phyloP scores from a whole-genome alignment of 2,113 vertebrate genomes.

The Clupea harengus region DNA sequence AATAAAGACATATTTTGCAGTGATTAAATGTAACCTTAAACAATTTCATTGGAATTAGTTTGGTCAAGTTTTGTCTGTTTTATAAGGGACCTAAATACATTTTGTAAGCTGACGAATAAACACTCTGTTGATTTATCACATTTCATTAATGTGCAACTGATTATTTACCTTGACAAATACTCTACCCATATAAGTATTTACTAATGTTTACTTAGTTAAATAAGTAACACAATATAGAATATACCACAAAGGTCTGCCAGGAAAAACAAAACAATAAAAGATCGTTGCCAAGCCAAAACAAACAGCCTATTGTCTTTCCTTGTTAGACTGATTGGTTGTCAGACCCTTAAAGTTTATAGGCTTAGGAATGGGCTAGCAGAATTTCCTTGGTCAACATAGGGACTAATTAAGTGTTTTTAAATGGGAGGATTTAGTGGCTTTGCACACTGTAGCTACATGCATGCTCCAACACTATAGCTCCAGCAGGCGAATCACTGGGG shows the following conservation, averaged over 20 bases:
- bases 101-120: no score
- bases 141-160: no score
- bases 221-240: neutral
- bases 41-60: no score
- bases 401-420: conserved; percentile 46
- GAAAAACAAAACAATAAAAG: neutral
- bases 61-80: no score
- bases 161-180: neutral
- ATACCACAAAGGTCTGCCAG: neutral
- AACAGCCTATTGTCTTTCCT: conserved; percentile 26
- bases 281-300: neutral
- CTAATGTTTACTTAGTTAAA: neutral
- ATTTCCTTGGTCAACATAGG: conserved; percentile 35
- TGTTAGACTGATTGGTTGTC: conserved; percentile 16
- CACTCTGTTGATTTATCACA: no score
- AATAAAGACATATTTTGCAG: no score
- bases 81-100: no score
- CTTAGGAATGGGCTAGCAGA: conserved; percentile 19
- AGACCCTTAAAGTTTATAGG: conserved; percentile 9
- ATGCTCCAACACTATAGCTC: conserved; percentile 26
- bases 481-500: conserved; percentile 28
- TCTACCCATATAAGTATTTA: neutral
- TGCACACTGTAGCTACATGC: conserved; percentile 36
- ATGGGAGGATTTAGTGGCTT: conserved; percentile 31
- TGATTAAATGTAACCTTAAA: no score